phyloP scores from a whole-genome alignment of 2,113 vertebrate genomes.

The Regulus satrapa region DNA sequence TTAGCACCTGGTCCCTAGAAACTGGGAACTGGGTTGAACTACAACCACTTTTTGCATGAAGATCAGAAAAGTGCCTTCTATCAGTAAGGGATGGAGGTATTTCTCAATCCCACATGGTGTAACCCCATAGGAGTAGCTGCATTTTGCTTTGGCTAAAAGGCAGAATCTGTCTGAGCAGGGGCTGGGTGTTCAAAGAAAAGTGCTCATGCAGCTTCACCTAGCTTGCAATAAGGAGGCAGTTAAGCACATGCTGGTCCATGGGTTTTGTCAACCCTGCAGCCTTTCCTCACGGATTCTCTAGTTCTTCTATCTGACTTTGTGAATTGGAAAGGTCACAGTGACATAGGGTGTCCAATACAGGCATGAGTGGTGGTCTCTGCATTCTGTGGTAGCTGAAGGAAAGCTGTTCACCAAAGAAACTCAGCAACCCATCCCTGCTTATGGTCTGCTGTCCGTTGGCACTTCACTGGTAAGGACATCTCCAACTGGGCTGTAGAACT shows the following conservation, averaged over 20 bases:
- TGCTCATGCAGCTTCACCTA: neutral
- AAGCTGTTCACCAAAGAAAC: neutral
- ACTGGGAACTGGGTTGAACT: neutral
- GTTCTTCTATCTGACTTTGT: neutral
- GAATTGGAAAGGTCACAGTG: neutral
- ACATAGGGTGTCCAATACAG: neutral
- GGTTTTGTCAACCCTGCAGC: neutral
- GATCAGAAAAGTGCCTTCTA: neutral
- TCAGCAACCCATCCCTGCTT: neutral
- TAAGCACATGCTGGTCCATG: neutral
- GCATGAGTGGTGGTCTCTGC: neutral
- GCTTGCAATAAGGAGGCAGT: neutral
- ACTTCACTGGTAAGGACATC: neutral
- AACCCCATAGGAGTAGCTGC: neutral
- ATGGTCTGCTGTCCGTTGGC: neutral
- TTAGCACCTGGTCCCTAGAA: neutral
- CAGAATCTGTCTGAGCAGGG: neutral
- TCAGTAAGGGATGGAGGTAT: neutral
- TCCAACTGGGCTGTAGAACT: neutral
- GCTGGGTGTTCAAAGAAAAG: neutral
- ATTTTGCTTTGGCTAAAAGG: neutral
- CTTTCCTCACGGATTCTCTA: neutral
- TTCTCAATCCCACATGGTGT: neutral
- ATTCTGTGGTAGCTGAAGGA: neutral
- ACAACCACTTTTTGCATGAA: neutral